A percentile compares a stretch with the other conserved stretches of the same genome.
Evolutionary conservation across 1,140 invertebrate species (phyloP).

Genomic region (Orius insidiosus): DNA sequence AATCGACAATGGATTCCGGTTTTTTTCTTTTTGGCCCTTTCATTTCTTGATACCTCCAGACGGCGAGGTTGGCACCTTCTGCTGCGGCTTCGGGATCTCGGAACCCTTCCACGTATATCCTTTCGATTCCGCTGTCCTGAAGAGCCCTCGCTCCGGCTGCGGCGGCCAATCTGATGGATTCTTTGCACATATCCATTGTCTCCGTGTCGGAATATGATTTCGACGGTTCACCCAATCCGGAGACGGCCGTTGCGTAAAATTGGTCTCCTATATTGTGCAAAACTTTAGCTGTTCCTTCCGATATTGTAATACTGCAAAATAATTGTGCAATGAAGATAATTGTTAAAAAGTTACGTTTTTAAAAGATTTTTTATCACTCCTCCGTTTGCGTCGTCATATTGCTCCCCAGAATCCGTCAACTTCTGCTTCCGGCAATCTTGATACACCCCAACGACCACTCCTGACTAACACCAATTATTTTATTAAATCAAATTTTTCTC

Average conservation of each 20-base stretch:
- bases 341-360: too few species aligned
- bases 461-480: too few species aligned
- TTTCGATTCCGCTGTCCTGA: slow-evolving; percentile 28
- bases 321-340: too few species aligned
- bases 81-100: slow-evolving; percentile 53
- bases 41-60: slow-evolving; percentile 47
- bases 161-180: slow-evolving; percentile 43
- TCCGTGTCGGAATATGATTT: slow-evolving; percentile 40
- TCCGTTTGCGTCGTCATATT: too few species aligned
- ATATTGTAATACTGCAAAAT: not conserved
- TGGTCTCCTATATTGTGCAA: slow-evolving; percentile 2
- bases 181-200: slow-evolving; percentile 45
- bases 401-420: too few species aligned
- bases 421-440: too few species aligned
- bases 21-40: slow-evolving; percentile 36
- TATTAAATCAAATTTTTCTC: too few species aligned
- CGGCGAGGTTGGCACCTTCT: slow-evolving; percentile 44
- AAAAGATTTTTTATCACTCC: too few species aligned
- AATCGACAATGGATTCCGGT: slow-evolving; percentile 22
- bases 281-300: slow-evolving; percentile 1
- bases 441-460: too few species aligned
- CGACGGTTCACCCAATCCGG: slow-evolving; percentile 45
- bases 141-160: slow-evolving; percentile 43
- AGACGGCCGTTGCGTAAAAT: slow-evolving; percentile 36
- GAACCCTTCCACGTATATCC: slow-evolving; percentile 44